These are phyloP conservation scores for Trachurus trachurus DNA, from an alignment of 2,797 vertebrate species.

Conservation along the genomic window DNA sequence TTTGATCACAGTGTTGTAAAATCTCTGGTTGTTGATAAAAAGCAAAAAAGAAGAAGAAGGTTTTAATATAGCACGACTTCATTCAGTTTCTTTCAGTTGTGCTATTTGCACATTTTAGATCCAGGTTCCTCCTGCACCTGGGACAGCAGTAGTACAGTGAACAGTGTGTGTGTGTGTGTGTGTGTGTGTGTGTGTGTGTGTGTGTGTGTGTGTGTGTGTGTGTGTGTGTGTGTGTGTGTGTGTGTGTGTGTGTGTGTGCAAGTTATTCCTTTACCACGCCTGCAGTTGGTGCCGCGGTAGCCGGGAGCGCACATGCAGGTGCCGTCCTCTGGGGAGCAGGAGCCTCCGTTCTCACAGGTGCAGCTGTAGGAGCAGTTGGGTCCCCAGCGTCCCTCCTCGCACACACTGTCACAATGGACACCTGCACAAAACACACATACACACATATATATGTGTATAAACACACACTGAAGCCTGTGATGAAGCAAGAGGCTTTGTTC, in stretches of 20 bases:
- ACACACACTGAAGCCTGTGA: not conserved
- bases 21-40: too few species aligned
- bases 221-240: too few species aligned
- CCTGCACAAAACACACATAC: conserved; percentile 81
- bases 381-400: conserved; percentile 92
- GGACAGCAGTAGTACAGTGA: not conserved
- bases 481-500: conserved; percentile 18
- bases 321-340: conserved; percentile 95
- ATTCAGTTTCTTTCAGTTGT: not conserved
- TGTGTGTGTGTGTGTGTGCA: too few species aligned
- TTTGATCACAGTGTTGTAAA: too few species aligned
- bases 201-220: too few species aligned
- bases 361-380: conserved; percentile 96
- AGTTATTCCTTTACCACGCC: conserved; percentile 67
- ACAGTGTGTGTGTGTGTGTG: too few species aligned
- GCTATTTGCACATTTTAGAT: not conserved
- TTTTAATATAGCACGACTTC: not conserved
- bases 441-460: conserved; percentile 31
- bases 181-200: too few species aligned
- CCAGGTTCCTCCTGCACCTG: not conserved
- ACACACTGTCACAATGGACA: conserved; percentile 92
- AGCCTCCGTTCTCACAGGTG: conserved; percentile 94
- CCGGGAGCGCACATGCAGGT: conserved; percentile 93
- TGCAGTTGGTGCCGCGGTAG: conserved; percentile 93
- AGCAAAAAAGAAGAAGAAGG: not conserved